phyloP scores from a whole-genome alignment of 2,888 invertebrate species.

The Nomada hirtipes region DNA sequence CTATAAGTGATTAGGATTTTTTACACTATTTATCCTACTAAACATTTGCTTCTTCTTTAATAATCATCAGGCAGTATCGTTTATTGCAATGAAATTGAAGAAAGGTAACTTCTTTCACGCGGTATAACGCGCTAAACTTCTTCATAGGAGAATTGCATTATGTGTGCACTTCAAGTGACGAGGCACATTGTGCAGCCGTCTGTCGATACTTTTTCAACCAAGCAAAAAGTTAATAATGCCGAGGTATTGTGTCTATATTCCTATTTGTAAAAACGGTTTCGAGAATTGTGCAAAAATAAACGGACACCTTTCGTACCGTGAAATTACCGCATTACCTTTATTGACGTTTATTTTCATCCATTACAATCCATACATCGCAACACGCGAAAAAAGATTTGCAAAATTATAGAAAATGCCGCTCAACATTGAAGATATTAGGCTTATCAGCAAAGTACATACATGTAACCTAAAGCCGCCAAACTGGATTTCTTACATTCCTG shows the following conservation, averaged over 20 bases:
- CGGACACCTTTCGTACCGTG: not conserved
- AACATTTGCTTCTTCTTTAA: not conserved
- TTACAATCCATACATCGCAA: not conserved
- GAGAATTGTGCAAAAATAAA: not conserved
- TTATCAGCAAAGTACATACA: not conserved
- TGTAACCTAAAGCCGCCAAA: too few relatives aligned
- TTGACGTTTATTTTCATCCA: not conserved
- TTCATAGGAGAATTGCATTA: not conserved
- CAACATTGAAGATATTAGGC: not conserved
- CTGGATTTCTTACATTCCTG: too few relatives aligned
- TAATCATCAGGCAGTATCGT: not conserved
- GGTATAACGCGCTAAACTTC: not conserved
- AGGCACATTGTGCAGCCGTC: slow-evolving; percentile 21
- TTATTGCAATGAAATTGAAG: not conserved
- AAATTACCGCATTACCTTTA: not conserved
- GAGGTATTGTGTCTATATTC: slow-evolving; percentile 2
- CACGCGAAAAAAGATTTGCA: not conserved
- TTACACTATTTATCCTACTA: too few relatives aligned
- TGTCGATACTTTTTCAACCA: slow-evolving; percentile 10
- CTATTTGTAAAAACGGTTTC: not conserved
- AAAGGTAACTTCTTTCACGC: not conserved
- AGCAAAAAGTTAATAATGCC: slow-evolving; percentile 19
- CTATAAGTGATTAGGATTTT: too few relatives aligned
- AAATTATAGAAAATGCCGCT: not conserved
- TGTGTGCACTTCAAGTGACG: not conserved